Percentiles rank a stretch among this genome's conserved stretches.
Conservation (phyloP, 2,113 vertebrate genomes). For the Axis porcinus region DNA sequence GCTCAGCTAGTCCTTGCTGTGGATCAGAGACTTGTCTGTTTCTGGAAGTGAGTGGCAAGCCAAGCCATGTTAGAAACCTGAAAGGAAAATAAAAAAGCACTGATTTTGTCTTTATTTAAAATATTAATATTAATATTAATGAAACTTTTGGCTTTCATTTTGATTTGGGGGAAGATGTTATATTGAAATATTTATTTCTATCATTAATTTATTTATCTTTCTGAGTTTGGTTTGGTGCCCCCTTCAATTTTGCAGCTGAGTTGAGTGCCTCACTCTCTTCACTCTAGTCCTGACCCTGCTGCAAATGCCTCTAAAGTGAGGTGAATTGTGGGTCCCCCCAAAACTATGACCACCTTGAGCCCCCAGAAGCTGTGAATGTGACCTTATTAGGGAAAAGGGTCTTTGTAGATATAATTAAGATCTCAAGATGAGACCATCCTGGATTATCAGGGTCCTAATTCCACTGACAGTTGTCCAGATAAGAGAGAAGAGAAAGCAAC, state of each 20-base stretch:
- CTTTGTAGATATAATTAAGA: not conserved
- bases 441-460: not conserved
- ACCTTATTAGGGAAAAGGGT: not conserved
- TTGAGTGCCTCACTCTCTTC: not conserved
- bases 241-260: not conserved
- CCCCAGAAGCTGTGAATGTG: not conserved
- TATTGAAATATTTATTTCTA: not conserved
- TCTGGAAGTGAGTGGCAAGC: not conserved
- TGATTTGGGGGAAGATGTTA: not conserved
- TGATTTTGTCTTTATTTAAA: not conserved
- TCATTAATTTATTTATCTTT: not conserved
- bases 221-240: not conserved
- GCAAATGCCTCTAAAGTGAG: not conserved
- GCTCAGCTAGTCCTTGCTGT: not conserved
- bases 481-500: not conserved
- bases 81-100: not conserved
- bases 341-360: not conserved
- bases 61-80: not conserved
- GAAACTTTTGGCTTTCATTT: not conserved
- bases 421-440: not conserved
- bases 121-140: not conserved
- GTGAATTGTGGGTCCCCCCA: not conserved
- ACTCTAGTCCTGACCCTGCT: not conserved
- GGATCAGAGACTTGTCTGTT: not conserved
- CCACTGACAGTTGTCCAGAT: not conserved